Evolutionary conservation across 1,140 invertebrate species (phyloP), one percentile per base, ranked within the genome.

Genomic region (Acromyrmex heyeri): DNA sequence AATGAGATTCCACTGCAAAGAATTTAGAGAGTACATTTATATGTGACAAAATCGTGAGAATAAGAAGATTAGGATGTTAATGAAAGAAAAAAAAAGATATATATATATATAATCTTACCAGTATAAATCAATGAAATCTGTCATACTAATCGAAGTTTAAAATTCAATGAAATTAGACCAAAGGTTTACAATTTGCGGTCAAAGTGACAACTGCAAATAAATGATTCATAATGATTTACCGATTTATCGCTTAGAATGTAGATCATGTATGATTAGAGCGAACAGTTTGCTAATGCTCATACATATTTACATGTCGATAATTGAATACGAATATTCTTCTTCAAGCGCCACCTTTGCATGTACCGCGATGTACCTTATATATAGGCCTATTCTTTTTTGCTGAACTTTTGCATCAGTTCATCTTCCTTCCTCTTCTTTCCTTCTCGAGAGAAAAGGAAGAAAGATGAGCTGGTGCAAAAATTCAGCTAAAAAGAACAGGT

Each of bases 241-340:
- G 16, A n/a, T n/a, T n/a, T n/a, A n/a, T 44, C 18, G n/a, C 81
- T 82, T 75, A 75, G 38, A 67, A 67, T 21, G n/a, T 30, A 86
- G 73, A 86, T 78, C 44, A 57, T 0, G 16, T n/a, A 12, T 27
- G 85, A 88, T 88, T 73, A 86, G 24, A 86, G 16, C 75, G 21
- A 77, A n/a, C 21, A n/a, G 3, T 14, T 30, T 18, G 44, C 44
- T 24, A 10, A 21, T 48, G 30, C 24, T 50, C 53, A 70, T 50
- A 27, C 70, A 34, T 69, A 24, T 65, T 75, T 59, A 59, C 50
- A 34, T 3, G 72, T 18, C 6, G 14, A 48, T 44, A 34, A 34
- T n/a, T 38, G 27, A 59, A 75, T 16, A 5, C 6, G 30, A 62
- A 48, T 50, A 38, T 77, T 77, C 65, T 61, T 24, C 18, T 44